These are phyloP conservation scores for Eugnorisma glareosa DNA, from an alignment of 2,888 invertebrate species.

Conservation along the genomic window DNA sequence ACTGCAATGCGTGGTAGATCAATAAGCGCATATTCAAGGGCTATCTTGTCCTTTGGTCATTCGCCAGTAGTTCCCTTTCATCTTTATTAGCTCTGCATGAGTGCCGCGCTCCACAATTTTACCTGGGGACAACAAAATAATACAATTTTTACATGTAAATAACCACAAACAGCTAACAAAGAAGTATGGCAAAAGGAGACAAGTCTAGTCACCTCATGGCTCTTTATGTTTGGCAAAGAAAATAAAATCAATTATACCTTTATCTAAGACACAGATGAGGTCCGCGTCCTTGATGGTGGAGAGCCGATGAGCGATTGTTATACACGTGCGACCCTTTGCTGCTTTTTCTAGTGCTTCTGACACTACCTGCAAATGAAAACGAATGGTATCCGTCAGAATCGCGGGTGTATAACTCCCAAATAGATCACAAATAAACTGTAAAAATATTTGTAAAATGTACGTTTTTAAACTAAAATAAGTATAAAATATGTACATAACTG, in stretches of 20 bases:
- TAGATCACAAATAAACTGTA: no score
- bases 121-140: conserved; percentile 82
- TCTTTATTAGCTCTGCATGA: conserved; percentile 92
- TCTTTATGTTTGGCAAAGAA: neutral
- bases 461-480: no score
- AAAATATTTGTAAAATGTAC: no score
- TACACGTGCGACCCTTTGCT: conserved; percentile 94
- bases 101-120: conserved; percentile 93
- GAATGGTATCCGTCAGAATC: no score
- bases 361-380: conserved; percentile 90
- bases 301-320: conserved; percentile 96
- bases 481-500: no score
- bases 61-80: conserved; percentile 92
- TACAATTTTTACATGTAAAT: neutral
- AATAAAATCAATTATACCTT: conserved; percentile 86
- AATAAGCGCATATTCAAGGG: conserved; percentile 61
- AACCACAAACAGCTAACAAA: neutral
- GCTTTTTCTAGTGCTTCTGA: conserved; percentile 96
- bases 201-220: neutral
- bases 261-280: conserved; percentile 95
- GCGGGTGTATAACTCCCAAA: no score
- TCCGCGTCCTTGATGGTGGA: conserved; percentile 96
- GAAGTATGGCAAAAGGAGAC: neutral
- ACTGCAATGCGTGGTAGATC: neutral
- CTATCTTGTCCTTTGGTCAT: conserved; percentile 88